Base-by-base conservation (phyloP, 2,888 invertebrate species). In the Urechis unicinctus region DNA sequence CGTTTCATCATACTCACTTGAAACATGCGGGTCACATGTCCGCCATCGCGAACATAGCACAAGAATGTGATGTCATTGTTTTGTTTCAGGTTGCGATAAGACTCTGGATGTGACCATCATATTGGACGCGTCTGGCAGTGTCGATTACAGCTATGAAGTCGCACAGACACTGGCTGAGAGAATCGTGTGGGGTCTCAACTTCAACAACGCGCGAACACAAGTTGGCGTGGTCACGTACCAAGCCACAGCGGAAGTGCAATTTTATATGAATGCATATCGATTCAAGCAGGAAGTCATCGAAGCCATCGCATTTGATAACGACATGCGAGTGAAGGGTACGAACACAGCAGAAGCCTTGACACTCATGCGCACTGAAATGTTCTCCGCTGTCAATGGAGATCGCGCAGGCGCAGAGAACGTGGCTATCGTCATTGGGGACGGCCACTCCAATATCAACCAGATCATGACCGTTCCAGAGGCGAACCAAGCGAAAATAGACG, bases 281-380 rank as follows among this genome's bases (percentile, higher is more conserved):
- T 57, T 64, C 54, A 61, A 67, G 49, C 61, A 56, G 28, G 58
- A 63, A 1, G 62, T 74, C 3, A 66, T 68, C 53, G 67, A 68
- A 52, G 73, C 71, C 30, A 67, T 75, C 28, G 66, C 70, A 25
- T 68, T 73, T 51, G 58, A 63, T 25, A 70, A 70, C 45, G 66
- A 64, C 51, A n/a, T n/a, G n/a, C n/a, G n/a, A n/a, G 68, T 68
- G 43, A 73, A 73, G 9, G 45, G 36, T 21, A 73, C 74, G 0
- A 71, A 74, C 62, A 72, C 73, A 4, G 73, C 73, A 2, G 65
- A 63, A 4, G 75, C 70, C 3, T 59, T 63, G 2, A 41, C 47
- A 17, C 24, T 17, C 30, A 42, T 53, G 25, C 29, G 52, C 5
- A 41, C 6, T 9, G 29, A 53, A 9, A 61, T 63, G 57, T 63